phyloP scores from a whole-genome alignment of 2,113 vertebrate genomes.

The Piaya cayana region DNA sequence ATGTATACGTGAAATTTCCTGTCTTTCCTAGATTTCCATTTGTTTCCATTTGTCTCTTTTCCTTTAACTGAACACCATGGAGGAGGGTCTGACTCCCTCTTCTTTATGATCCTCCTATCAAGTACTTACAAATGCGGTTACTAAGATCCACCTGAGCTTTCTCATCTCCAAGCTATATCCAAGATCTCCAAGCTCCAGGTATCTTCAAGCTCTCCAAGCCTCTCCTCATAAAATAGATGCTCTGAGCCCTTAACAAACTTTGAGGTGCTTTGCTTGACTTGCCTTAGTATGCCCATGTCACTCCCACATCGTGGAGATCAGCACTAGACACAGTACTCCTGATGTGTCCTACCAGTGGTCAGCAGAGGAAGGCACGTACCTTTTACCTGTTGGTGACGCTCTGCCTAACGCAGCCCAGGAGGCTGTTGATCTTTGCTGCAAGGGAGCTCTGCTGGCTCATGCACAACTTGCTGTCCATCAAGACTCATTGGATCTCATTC shows the following conservation, averaged over 20 bases:
- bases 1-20: background rate
- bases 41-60: background rate
- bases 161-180: background rate
- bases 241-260: background rate
- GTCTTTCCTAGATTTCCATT: background rate
- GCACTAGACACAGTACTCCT: background rate
- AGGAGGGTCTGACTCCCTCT: background rate
- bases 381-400: background rate
- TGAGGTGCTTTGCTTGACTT: background rate
- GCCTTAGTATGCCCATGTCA: background rate
- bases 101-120: background rate
- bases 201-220: background rate
- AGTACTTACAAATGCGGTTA: background rate
- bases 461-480: background rate
- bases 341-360: background rate
- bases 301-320: background rate
- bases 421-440: accelerated
- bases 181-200: no score
- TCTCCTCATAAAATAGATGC: background rate
- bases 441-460: background rate
- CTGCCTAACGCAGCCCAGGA: background rate
- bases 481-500: background rate
- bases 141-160: background rate
- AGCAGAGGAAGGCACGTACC: background rate
- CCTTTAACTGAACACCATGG: background rate